Evolutionary conservation across 2,113 vertebrate species (phyloP), one percentile per base, ranked within the genome.

Genomic region (Indicator maculatus): DNA sequence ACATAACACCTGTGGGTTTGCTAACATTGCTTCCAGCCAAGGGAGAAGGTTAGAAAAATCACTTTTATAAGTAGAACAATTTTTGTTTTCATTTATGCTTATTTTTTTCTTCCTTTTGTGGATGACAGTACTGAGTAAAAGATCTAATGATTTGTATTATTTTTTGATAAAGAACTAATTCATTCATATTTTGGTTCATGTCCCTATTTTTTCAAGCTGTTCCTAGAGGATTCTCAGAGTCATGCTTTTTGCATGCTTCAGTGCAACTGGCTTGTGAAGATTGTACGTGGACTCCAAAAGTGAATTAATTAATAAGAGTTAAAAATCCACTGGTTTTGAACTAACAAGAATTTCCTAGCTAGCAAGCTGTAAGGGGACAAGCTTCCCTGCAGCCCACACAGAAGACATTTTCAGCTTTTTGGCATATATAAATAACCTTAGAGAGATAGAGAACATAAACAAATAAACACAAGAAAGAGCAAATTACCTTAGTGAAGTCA

Each of bases 231-330:
- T 83, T 73, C 50, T 36, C 2, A 36, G 8, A 81, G 18, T 31
- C 47, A n/a, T 39, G 20, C 6, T 75, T 61, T 50, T 69, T 82
- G 4, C 16, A 9, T 7, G 24, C 9, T 60, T 87, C 7, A 28
- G 23, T 18, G 4, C 44, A 56, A 58, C 26, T 70, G 17, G 8
- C 20, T 93, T 69, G 1, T 8, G 30, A 56, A 77, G 41, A 36
- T 2, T 0, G 0, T 20, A 50, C 6, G 21, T 4, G 19, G 53
- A 18, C 7, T 84, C 24, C 14, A 84, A 67, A 82, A 16, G 24
- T 0, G 6, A 69, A 61, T 18, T 76, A 73, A 41, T 20, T 58
- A 47, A 47, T 7, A 3, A 84, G 8, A 60, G 21, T 6, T 15
- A 41, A 81, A 89, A 78, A 38, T n/a, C 8, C 47, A 69, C 7